These are phyloP conservation scores for Manis javanica DNA, from an alignment of 2,797 vertebrate genomes.

Conservation along the genomic window DNA sequence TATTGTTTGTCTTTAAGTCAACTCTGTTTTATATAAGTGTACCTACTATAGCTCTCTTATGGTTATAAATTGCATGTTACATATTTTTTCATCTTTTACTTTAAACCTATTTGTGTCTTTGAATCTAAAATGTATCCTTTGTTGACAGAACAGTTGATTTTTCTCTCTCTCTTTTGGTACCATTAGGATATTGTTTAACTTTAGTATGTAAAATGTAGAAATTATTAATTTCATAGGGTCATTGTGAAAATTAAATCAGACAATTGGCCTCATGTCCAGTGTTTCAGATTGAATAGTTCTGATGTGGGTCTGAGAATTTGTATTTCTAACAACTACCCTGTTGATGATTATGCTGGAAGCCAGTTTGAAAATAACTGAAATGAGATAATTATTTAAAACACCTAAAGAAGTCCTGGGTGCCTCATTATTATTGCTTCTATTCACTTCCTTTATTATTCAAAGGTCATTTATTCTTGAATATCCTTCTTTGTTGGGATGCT, in stretches of 20 bases:
- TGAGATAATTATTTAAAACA: not conserved
- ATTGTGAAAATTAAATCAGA: not conserved
- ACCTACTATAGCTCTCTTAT: not conserved
- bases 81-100: not conserved
- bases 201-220: constrained; percentile 17
- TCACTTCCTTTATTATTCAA: not conserved
- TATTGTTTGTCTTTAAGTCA: not conserved
- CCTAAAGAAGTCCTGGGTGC: not conserved
- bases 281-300: not conserved
- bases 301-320: not conserved
- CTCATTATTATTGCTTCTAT: not conserved
- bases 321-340: not conserved
- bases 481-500: not conserved
- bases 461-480: not conserved
- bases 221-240: not conserved
- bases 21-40: not conserved
- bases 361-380: not conserved
- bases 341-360: not conserved
- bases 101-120: not conserved
- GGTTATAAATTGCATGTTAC: not conserved
- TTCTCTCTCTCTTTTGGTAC: not conserved
- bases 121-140: not conserved
- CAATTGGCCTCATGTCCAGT: not conserved
- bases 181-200: not conserved
- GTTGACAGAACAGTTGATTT: not conserved